A percentile compares a stretch with the other conserved stretches of the same genome.
Evolutionary conservation across 2,113 vertebrate species (phyloP).

Genomic region (Scytalopus superciliaris): DNA sequence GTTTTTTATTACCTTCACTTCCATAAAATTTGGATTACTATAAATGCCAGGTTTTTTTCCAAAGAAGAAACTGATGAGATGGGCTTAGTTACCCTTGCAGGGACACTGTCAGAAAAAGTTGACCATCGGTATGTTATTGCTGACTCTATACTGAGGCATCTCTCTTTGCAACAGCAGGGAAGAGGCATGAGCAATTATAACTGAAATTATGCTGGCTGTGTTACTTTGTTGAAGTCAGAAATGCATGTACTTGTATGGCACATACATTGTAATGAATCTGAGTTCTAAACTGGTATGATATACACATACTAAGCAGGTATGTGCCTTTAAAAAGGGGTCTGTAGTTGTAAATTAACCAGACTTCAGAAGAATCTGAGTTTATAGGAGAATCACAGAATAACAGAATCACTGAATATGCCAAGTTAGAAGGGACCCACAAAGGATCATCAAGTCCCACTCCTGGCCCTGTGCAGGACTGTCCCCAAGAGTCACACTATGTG

Average conservation of each 20-base stretch:
- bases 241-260: neutral
- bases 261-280: neutral
- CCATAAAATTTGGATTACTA: neutral
- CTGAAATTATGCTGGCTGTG: constrained; percentile 10
- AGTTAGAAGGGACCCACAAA: neutral
- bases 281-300: neutral
- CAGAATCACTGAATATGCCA: neutral
- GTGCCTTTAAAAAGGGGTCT: neutral
- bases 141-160: constrained; percentile 22
- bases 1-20: neutral
- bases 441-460: no score
- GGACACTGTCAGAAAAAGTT: constrained; percentile 1
- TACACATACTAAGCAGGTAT: neutral
- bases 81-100: neutral
- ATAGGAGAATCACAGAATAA: neutral
- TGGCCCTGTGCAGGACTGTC: neutral
- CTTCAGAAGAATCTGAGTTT: neutral
- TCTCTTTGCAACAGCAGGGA: constrained; percentile 43
- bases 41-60: neutral
- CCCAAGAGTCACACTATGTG: neutral
- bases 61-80: neutral
- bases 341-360: neutral
- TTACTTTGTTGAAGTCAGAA: constrained; percentile 53
- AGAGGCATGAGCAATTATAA: constrained; percentile 49
- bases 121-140: neutral